These are phyloP conservation scores for Chloebia gouldiae DNA, from an alignment of 2,113 vertebrate genomes.

Conservation along the genomic window DNA sequence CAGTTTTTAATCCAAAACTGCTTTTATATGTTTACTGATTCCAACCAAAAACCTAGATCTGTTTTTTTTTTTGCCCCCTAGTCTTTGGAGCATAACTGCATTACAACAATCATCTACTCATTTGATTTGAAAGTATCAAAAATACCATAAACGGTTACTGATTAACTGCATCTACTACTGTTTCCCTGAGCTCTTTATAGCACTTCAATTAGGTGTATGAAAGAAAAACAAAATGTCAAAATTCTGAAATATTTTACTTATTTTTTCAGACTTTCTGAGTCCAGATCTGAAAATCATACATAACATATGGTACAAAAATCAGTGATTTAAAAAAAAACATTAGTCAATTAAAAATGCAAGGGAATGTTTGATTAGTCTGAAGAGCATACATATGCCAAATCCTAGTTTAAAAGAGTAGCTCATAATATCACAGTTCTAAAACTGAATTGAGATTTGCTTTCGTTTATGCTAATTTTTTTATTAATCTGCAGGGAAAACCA, in stretches of 20 bases:
- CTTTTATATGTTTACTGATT: not conserved
- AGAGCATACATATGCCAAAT: not conserved
- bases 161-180: slow-evolving; percentile 1
- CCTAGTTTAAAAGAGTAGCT: not conserved
- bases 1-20: not conserved
- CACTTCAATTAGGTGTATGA: not conserved
- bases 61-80: not conserved
- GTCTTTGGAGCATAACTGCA: not conserved
- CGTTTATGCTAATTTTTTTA: not conserved
- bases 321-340: not conserved
- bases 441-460: not conserved
- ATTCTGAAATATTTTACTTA: not conserved
- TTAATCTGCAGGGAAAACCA: not conserved
- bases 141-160: not conserved
- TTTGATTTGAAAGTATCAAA: slow-evolving; percentile 8
- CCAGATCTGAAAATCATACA: not conserved
- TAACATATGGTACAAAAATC: not conserved
- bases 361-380: not conserved
- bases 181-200: not conserved
- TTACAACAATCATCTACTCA: not conserved
- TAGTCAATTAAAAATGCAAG: not conserved
- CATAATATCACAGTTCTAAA: not conserved
- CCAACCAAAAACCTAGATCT: not conserved
- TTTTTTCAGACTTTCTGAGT: not conserved
- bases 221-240: not conserved